These are phyloP conservation scores for Rissa tridactyla DNA, from an alignment of 2,113 vertebrate species.

Conservation along the genomic window DNA sequence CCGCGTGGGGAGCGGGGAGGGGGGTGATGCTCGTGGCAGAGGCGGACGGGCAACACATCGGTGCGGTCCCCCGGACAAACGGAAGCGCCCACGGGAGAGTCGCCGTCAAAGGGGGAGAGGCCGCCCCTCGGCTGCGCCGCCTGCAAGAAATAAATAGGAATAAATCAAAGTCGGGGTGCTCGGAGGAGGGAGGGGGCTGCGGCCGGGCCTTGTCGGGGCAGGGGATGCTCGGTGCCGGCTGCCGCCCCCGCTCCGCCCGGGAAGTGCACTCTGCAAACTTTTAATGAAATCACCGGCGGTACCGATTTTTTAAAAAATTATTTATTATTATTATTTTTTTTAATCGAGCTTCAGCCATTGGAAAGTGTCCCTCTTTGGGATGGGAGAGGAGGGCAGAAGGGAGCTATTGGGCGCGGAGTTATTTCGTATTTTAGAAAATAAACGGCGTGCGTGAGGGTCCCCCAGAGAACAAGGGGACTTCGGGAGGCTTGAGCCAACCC, in stretches of 20 bases:
- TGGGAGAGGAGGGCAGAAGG: not conserved
- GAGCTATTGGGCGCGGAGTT: not conserved
- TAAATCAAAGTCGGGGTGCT: not conserved
- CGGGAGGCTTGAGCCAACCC: not conserved
- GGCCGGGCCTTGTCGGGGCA: not conserved
- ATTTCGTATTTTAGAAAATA: conserved; percentile 1
- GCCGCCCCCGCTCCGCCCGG: not conserved
- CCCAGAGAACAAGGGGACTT: not conserved
- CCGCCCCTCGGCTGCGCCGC: not conserved
- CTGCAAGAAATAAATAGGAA: not conserved
- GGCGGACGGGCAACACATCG: not conserved
- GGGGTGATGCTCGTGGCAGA: not conserved
- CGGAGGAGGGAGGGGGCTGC: not conserved
- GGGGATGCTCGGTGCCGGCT: not conserved
- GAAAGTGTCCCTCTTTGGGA: not conserved
- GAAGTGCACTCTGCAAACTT: not conserved
- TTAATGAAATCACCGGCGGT: not conserved
- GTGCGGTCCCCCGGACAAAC: not conserved
- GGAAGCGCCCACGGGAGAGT: not conserved
- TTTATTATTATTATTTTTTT: not conserved
- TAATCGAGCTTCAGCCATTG: not conserved
- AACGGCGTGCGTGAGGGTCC: not conserved
- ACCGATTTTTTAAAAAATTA: not conserved
- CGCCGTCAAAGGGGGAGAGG: not conserved
- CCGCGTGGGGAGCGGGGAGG: not conserved